Evolutionary conservation across 1,140 invertebrate species (phyloP), one percentile per base, ranked within the genome.

Genomic region (Drosophila sp.): DNA sequence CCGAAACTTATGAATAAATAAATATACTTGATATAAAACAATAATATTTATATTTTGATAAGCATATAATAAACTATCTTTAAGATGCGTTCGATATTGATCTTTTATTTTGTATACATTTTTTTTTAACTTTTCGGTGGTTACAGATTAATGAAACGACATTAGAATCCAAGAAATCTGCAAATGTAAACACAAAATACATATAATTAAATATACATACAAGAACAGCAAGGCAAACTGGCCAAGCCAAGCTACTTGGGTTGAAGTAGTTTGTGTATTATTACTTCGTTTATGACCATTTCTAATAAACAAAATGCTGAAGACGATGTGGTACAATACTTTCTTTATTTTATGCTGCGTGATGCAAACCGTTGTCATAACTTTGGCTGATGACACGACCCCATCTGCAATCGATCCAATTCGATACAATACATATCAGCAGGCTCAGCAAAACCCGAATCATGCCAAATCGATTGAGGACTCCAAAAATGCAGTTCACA

Each of bases 291-390:
- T 25, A 25, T 17, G 56, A 33, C 35, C 56, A 58, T 47, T 29
- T 2, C n/a, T 35, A 56, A 50, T 38, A 38, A 73, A 55, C 60
- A 72, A 44, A 70, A 76, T 76, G 73, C 65, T 60, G 40, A 68
- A 41, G 71, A 61, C 66, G 17, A 58, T 74, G 41, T 76, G 72
- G 72, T 76, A 76, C 27, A 69, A 30, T 41, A 58, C 29, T 54
- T 44, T 76, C 54, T 62, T 76, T 47, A 58, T 76, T 44, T 50
- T 76, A 29, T 76, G 60, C 66, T 76, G 66, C 44, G 58, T 76
- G 66, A 56, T 69, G 41, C 69, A 70, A 47, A 70, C 68, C 55
- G 61, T 69, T 62, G 60, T 40, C 55, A 38, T 44, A 44, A 60
- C 55, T 8, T 57, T 55, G 25, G 55, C 66, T 38, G 65, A 76